phyloP scores from a whole-genome alignment of 1,140 invertebrate genomes.

The Manduca sexta region DNA sequence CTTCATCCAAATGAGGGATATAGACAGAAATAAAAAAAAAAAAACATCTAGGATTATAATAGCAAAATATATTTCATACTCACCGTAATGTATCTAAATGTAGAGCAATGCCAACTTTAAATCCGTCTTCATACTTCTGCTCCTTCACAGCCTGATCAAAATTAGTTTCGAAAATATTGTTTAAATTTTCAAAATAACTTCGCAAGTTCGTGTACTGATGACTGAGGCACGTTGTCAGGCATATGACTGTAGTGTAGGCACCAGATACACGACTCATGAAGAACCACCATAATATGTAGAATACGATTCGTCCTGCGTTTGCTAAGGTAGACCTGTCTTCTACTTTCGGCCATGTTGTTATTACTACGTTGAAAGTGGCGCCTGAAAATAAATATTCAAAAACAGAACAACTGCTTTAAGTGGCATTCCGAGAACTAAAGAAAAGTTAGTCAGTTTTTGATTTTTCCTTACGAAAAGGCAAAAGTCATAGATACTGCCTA shows the following conservation, averaged over 20 bases:
- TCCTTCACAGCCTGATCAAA: constrained; percentile 31
- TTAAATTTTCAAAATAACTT: constrained; percentile 37
- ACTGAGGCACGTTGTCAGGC: constrained; percentile 24
- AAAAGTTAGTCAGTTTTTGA: too few relatives aligned
- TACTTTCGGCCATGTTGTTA: constrained; percentile 38
- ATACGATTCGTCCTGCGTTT: constrained; percentile 15
- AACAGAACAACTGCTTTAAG: too few relatives aligned
- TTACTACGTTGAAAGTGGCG: constrained; percentile 33
- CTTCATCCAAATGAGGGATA: too few relatives aligned
- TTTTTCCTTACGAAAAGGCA: too few relatives aligned
- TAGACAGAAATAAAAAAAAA: too few relatives aligned
- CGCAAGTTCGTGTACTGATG: constrained; percentile 41
- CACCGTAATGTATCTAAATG: constrained; percentile 38
- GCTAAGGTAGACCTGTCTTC: constrained; percentile 27
- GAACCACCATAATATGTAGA: constrained; percentile 43
- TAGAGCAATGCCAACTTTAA: constrained; percentile 40
- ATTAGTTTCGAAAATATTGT: constrained; percentile 28
- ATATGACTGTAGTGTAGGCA: constrained; percentile 27
- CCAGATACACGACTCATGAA: constrained; percentile 27
- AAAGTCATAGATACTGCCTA: too few relatives aligned
- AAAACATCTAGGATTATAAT: too few relatives aligned
- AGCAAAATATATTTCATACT: constrained; percentile 4
- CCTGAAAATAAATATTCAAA: constrained; percentile 20
- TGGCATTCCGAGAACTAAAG: too few relatives aligned
- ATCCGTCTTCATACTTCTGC: constrained; percentile 24